Percentiles rank a stretch among this genome's conserved stretches.
These are phyloP conservation scores for Pomatorhinus ruficollis DNA, from an alignment of 2,113 vertebrate genomes.

Conservation along the genomic window DNA sequence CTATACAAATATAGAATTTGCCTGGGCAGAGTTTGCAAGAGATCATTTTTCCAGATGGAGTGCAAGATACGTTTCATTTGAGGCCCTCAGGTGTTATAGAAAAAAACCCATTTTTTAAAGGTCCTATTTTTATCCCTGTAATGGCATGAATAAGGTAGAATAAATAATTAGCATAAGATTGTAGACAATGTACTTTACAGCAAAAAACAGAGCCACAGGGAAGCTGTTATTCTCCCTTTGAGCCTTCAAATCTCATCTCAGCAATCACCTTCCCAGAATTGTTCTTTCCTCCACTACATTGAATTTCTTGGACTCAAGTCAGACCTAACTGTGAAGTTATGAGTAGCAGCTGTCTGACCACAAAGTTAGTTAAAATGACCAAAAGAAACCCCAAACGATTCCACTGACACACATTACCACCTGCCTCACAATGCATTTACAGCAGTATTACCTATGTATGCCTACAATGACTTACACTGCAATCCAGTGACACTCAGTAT, in stretches of 20 bases:
- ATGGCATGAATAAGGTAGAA: neutral
- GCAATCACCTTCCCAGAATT: neutral
- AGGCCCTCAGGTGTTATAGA: neutral
- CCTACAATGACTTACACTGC: neutral
- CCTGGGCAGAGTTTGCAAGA: neutral
- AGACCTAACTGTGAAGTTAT: constrained; percentile 2
- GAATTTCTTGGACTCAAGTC: neutral
- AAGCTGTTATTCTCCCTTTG: neutral
- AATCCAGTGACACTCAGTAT: neutral
- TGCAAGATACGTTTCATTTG: neutral
- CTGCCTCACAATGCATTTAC: neutral
- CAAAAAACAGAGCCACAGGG: neutral
- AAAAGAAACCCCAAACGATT: neutral
- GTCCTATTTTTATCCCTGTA: neutral
- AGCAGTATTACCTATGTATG: neutral
- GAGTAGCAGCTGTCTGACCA: constrained; percentile 16
- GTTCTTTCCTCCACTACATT: neutral
- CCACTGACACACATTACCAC: neutral
- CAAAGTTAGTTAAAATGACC: neutral
- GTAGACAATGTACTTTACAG: neutral
- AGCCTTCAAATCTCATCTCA: neutral
- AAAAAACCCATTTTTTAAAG: neutral
- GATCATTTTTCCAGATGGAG: neutral
- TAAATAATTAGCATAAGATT: neutral
- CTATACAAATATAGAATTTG: neutral